Evolutionary conservation across 2,113 vertebrate species (phyloP), one percentile per base, ranked within the genome.

Genomic region (Cryptoleucopteryx plumbea): DNA sequence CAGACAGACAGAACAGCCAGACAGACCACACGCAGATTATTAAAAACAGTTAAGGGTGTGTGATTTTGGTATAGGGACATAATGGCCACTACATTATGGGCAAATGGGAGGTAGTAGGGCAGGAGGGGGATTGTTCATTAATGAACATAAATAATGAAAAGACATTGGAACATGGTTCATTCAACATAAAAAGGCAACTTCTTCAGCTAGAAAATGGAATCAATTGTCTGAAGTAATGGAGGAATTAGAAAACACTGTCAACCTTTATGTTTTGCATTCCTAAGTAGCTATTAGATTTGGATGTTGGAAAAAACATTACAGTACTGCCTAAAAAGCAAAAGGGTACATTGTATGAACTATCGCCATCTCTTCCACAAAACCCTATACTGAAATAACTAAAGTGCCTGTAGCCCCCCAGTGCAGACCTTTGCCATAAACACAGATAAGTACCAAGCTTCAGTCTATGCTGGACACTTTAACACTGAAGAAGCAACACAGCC

Each of bases 1-100:
- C 94, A 95, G 96, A 84, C 91, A 97, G 94, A 95, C 90, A 77
- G 88, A 94, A 72, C 73, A 94, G 93, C 29, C 89, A 96, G 93
- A 59, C 88, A 92, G 88, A 89, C 96, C 93, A 95, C 94, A 94
- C 86, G 23, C 88, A 93, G 91, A 91, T 90, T 87, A 95, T 90
- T 94, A 93, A 66, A 89, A 95, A 21, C 87, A 95, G 94, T 82
- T 77, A 82, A 90, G 91, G 78, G 70, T 72, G 84, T 91, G 95
- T 40, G 74, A 93, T 94, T 94, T 91, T 79, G 86, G 58, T 72
- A 77, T 26, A 80, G 50, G 70, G 70, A 43, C 66, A 87, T 56
- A 78, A 94, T 34, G 87, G 85, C 56, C 82, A 61, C 81, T 80
- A 59, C 27, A 20, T 53, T 59, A 83, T 18, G 36, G 90, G 48